These are phyloP conservation scores for Sacculina carcini DNA, from an alignment of 2,888 invertebrate species.

Conservation along the genomic window DNA sequence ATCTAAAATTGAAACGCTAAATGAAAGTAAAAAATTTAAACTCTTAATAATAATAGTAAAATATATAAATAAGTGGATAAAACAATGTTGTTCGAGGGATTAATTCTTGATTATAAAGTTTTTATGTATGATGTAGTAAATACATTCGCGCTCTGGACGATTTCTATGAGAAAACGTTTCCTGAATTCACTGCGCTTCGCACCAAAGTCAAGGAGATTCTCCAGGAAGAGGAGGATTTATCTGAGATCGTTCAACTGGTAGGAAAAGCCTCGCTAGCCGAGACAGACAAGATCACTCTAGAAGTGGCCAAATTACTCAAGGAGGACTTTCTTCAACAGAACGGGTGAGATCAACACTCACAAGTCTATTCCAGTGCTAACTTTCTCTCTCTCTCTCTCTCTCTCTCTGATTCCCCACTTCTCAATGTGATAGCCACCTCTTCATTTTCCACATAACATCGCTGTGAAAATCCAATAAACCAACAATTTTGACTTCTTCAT, in stretches of 20 bases:
- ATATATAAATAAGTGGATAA: too few relatives aligned
- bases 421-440: too few relatives aligned
- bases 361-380: neutral
- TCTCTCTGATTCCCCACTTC: too few relatives aligned
- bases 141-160: slow-evolving; percentile 96
- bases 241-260: slow-evolving; percentile 97
- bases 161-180: slow-evolving; percentile 94
- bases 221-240: slow-evolving; percentile 95
- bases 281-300: slow-evolving; percentile 94
- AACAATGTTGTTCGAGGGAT: too few relatives aligned
- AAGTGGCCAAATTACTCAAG: slow-evolving; percentile 90
- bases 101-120: too few relatives aligned
- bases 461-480: too few relatives aligned
- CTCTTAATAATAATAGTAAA: too few relatives aligned
- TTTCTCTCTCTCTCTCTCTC: neutral
- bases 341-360: slow-evolving; percentile 34
- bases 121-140: slow-evolving; percentile 39
- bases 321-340: slow-evolving; percentile 99
- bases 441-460: too few relatives aligned
- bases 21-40: too few relatives aligned
- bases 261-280: slow-evolving; percentile 97
- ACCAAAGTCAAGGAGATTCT: slow-evolving; percentile 47
- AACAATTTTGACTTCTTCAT: too few relatives aligned
- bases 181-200: slow-evolving; percentile 59
- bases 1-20: too few relatives aligned